Percentiles rank a stretch among this genome's conserved stretches.
Evolutionary conservation across 2,113 vertebrate species (phyloP).

Genomic region (Silurus meridionalis): DNA sequence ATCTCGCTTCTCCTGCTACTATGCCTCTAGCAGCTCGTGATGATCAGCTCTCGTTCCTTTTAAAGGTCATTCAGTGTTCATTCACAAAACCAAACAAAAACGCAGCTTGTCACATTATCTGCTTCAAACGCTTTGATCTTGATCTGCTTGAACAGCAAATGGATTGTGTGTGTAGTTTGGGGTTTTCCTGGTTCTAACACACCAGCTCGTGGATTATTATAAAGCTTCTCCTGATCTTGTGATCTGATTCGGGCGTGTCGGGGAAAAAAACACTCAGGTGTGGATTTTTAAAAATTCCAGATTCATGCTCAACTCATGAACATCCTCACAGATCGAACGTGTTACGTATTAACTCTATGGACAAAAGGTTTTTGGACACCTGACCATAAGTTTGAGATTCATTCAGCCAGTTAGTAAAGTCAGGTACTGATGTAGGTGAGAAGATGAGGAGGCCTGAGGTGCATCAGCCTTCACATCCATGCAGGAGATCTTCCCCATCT

Average conservation of each 20-base stretch:
- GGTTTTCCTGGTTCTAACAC: background rate
- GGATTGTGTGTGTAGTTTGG: background rate
- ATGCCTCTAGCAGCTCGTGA: background rate
- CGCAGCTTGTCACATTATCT: conserved; percentile 27
- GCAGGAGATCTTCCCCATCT: too few species aligned
- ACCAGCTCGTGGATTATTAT: background rate
- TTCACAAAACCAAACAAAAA: background rate
- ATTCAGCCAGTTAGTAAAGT: too few species aligned
- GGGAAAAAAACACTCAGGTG: background rate
- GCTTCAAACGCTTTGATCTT: background rate
- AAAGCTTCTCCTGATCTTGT: background rate
- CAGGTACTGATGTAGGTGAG: too few species aligned
- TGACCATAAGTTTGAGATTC: too few species aligned
- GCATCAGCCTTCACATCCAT: too few species aligned
- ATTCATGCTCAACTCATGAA: too few species aligned
- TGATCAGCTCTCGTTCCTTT: background rate
- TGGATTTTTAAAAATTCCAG: background rate
- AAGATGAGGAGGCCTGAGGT: too few species aligned
- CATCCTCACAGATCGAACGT: too few species aligned
- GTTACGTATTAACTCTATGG: too few species aligned
- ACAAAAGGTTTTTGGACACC: too few species aligned
- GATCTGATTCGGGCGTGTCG: background rate
- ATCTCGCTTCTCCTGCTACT: background rate
- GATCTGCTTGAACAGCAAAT: background rate
- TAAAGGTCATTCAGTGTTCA: conserved; percentile 16